phyloP scores from a whole-genome alignment of 2,888 invertebrate genomes.

The Crossocerus cetratus region DNA sequence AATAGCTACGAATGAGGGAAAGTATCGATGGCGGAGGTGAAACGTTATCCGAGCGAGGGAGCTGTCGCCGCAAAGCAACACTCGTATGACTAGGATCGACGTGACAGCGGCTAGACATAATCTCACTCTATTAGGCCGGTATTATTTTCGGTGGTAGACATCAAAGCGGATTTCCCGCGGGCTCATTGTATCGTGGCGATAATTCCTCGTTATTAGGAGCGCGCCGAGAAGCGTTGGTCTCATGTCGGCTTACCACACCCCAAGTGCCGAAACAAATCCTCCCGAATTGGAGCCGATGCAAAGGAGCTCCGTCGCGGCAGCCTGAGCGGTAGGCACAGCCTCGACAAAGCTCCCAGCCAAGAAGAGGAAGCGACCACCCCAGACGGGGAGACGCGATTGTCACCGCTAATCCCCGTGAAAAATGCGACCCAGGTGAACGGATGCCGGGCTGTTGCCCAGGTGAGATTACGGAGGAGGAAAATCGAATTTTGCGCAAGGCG shows the following conservation, averaged over 20 bases:
- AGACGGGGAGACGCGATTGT: constrained; percentile 52
- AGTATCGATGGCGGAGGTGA: no score
- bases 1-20: no score
- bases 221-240: constrained; percentile 67
- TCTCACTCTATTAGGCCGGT: constrained; percentile 72
- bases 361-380: constrained; percentile 37
- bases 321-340: constrained; percentile 25
- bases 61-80: background rate
- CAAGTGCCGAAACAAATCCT: constrained; percentile 76
- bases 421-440: constrained; percentile 71
- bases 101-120: constrained; percentile 55
- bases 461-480: constrained; percentile 28
- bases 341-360: constrained; percentile 56
- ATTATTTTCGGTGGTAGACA: constrained; percentile 75
- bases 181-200: constrained; percentile 73
- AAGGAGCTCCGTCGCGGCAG: constrained; percentile 63
- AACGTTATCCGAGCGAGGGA: no score
- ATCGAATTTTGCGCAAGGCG: constrained; percentile 34
- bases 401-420: constrained; percentile 69
- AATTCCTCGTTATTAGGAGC: constrained; percentile 77
- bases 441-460: constrained; percentile 41
- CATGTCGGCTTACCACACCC: constrained; percentile 77
- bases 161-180: constrained; percentile 74
- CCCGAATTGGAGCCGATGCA: constrained; percentile 74
- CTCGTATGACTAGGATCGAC: constrained; percentile 12